Evolutionary conservation across 2,797 vertebrate genomes (phyloP).

Genomic region (Poeciliopsis turneri): DNA sequence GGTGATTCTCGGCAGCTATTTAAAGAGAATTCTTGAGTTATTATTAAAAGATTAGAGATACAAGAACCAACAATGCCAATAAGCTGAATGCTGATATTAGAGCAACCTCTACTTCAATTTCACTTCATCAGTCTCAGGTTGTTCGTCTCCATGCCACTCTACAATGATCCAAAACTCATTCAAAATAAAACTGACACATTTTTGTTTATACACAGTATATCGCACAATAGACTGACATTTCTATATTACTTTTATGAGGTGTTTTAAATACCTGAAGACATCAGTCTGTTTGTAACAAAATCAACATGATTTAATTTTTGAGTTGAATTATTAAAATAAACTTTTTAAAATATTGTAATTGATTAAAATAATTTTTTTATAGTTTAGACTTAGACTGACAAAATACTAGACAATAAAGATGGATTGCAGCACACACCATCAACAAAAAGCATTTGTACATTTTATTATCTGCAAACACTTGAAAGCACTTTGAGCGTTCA

Average conservation of each 20-base stretch:
- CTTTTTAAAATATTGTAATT: not conserved
- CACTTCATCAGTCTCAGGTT: not conserved
- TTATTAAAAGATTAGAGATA: not conserved
- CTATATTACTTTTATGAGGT: not conserved
- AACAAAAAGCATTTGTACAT: not conserved
- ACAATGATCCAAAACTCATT: not conserved
- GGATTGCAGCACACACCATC: not conserved
- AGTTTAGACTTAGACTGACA: not conserved
- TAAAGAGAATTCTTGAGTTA: not conserved
- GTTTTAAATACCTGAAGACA: not conserved
- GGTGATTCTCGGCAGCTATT: not conserved
- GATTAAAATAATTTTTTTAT: not conserved
- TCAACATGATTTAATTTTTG: not conserved
- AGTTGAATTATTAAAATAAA: not conserved
- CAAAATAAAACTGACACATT: not conserved
- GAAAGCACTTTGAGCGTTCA: not conserved
- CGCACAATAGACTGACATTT: not conserved
- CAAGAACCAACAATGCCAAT: not conserved
- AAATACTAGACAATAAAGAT: not conserved
- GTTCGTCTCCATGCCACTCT: not conserved
- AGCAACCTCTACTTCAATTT: not conserved
- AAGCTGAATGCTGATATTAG: not conserved
- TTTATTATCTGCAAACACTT: not conserved
- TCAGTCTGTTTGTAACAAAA: not conserved
- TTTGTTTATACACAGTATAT: not conserved